These are phyloP conservation scores for Stegophylla sp. DNA, from an alignment of 2,888 invertebrate genomes.

Conservation along the genomic window DNA sequence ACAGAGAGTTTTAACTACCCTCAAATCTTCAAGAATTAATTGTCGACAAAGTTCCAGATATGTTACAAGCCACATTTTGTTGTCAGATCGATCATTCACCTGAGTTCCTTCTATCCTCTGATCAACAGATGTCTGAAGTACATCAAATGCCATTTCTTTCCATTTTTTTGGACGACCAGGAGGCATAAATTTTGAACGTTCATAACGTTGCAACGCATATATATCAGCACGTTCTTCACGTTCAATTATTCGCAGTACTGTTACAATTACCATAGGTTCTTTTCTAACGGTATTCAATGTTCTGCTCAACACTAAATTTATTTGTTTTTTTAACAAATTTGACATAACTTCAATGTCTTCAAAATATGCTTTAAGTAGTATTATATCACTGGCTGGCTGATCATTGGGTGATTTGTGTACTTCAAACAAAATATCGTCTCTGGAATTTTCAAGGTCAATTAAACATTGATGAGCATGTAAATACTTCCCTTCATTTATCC, in stretches of 20 bases:
- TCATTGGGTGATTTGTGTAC: constrained; percentile 86
- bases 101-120: constrained; percentile 93
- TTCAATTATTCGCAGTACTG: constrained; percentile 93
- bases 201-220: constrained; percentile 73
- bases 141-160: constrained; percentile 84
- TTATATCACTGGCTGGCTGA: constrained; percentile 86
- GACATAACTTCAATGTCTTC: constrained; percentile 92
- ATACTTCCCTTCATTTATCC: constrained; percentile 93
- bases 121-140: constrained; percentile 78
- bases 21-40: constrained; percentile 86
- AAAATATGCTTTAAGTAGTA: constrained; percentile 94
- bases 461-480: constrained; percentile 94
- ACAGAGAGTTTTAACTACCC: constrained; percentile 87
- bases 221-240: constrained; percentile 94
- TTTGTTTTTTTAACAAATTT: constrained; percentile 85
- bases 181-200: constrained; percentile 67
- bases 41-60: constrained; percentile 87
- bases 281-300: constrained; percentile 93
- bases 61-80: constrained; percentile 94
- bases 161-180: constrained; percentile 93
- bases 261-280: constrained; percentile 93
- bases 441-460: constrained; percentile 92
- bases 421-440: constrained; percentile 94
- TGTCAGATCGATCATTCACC: constrained; percentile 85
- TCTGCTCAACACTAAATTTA: constrained; percentile 85